phyloP scores from a whole-genome alignment of 2,888 invertebrate genomes.

The Mongoloraphidia duomilia region DNA sequence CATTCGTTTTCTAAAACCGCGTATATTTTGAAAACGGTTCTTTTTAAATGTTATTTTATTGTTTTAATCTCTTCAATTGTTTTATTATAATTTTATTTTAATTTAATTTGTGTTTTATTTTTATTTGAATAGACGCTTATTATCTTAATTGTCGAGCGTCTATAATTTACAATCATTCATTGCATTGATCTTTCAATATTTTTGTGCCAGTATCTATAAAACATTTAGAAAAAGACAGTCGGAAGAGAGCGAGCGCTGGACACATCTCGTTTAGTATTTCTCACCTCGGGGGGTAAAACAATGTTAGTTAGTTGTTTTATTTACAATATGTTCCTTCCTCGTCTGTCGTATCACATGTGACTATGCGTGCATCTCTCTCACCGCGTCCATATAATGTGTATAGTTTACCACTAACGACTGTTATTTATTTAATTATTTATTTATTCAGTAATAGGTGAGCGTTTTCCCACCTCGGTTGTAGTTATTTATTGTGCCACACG shows the following conservation, averaged over 20 bases:
- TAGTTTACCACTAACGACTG: neutral
- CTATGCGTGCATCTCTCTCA: neutral
- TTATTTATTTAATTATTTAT: conserved; percentile 3
- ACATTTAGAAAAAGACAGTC: too few species aligned
- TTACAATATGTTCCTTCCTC: neutral
- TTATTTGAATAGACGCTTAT: too few species aligned
- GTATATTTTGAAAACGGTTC: too few species aligned
- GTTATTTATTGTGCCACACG: conserved; percentile 2
- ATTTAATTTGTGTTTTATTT: too few species aligned
- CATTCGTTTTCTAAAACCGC: too few species aligned
- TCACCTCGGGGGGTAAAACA: conserved; percentile 5
- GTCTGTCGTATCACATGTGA: neutral
- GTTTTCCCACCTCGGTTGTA: conserved; percentile 1
- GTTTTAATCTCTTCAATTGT: too few species aligned
- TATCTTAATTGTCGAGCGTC: too few species aligned
- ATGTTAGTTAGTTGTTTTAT: conserved; percentile 5
- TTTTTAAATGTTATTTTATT: too few species aligned
- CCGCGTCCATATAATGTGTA: neutral
- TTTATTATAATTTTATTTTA: too few species aligned
- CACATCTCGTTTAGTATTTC: neutral
- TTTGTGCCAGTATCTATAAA: too few species aligned
- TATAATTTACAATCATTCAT: too few species aligned
- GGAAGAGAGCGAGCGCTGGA: neutral
- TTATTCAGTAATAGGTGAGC: conserved; percentile 2
- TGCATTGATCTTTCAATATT: too few species aligned